Evolutionary conservation across 2,888 invertebrate species (phyloP).

Genomic region (Dynastes hyllus): DNA sequence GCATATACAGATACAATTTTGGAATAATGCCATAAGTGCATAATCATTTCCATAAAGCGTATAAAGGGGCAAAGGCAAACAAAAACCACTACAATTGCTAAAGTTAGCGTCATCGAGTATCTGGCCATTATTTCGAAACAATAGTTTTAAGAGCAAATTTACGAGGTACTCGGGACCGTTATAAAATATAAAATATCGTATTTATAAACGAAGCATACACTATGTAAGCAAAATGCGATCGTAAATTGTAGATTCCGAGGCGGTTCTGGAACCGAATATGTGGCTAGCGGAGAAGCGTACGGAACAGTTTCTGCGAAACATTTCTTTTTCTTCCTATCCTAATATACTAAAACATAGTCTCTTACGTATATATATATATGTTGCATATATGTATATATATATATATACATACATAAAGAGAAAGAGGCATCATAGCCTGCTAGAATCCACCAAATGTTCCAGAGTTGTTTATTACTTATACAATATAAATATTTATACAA

Average conservation of each 20-base stretch:
- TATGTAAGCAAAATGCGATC: constrained; percentile 61
- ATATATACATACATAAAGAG: too few species aligned
- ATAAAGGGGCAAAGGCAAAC: background rate
- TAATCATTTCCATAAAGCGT: constrained; percentile 16
- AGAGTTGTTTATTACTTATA: constrained; percentile 65
- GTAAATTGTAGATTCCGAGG: constrained; percentile 60
- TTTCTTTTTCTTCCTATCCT: constrained; percentile 29
- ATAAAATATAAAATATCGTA: constrained; percentile 57
- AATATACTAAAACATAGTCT: background rate
- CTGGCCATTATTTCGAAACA: constrained; percentile 41
- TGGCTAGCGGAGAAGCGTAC: background rate
- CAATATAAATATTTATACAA: constrained; percentile 68
- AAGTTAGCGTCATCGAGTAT: constrained; percentile 29
- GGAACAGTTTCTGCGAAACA: constrained; percentile 48
- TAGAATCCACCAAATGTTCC: background rate
- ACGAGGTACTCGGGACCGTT: constrained; percentile 52
- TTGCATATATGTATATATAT: background rate
- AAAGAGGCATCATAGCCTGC: too few species aligned
- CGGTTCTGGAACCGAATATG: constrained; percentile 12
- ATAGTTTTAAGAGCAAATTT: constrained; percentile 47
- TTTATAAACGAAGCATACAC: constrained; percentile 59
- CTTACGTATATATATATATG: background rate
- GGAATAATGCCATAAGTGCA: background rate
- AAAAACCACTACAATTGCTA: constrained; percentile 14
- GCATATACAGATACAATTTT: background rate